Evolutionary conservation across 2,113 vertebrate species (phyloP), one percentile per base, ranked within the genome.

Genomic region (Rhinolophus ferrumequinum): DNA sequence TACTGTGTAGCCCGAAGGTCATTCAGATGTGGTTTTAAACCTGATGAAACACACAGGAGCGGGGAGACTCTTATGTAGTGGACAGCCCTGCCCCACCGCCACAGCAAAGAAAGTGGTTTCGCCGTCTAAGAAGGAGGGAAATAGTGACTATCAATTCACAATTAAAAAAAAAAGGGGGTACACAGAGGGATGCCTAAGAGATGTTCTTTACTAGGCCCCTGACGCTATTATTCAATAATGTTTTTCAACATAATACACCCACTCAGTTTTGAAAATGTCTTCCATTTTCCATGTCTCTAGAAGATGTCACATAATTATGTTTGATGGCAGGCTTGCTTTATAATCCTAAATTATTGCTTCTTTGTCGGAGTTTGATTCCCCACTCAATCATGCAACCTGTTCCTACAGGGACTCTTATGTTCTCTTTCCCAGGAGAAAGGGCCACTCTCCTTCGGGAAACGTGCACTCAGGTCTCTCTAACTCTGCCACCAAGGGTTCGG

Each of bases 341-440:
- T 64, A 88, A 95, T 58, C 77, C 82, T 84, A 75, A 60, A 96
- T 83, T 79, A 93, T 50, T 47, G 72, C 86, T 72, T 58, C 72
- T 93, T 94, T 92, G 72, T 95, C 72, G 64, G 82, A 86, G 62
- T 96, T 82, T 89, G 72, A 96, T 94, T 88, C 88, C 94, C 96
- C 50, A 66, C 56, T 93, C 89, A 58, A 82, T 80, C 79, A 81
- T 24, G 75, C 16, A 26, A 85, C 5, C 62, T 91, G 72, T 85
- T 28, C 69, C 67, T 73, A 64, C 6, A 4, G 22, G 28, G 72
- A 35, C 44, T 58, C 64, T 67, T 22, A 30, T 2, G 0, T 56
- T 89, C 35, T 64, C 60, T 52, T 73, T 58, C 52, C 47, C 24
- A 21, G 58, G 54, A 94, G 58, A 72, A 58, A 87, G 44, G 58